Conservation (phyloP, 2,888 invertebrate species). For the Odontocerum albicorne region DNA sequence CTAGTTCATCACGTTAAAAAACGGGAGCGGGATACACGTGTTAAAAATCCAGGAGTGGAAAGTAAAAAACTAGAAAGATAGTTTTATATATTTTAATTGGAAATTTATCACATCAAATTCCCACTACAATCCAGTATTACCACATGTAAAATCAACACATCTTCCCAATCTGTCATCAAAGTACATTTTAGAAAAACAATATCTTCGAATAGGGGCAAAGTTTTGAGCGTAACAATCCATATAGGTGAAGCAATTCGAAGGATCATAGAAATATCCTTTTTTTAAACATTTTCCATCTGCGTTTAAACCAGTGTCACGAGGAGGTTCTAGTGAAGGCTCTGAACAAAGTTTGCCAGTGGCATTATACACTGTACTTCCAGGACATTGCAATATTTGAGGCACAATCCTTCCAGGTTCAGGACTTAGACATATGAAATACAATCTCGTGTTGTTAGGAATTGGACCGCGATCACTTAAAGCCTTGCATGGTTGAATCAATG, state of each 20-base stretch:
- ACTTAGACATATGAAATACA: neutral
- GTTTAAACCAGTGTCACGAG: neutral
- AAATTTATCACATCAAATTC: too few species aligned
- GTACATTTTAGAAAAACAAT: neutral
- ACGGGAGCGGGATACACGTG: too few species aligned
- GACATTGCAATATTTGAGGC: neutral
- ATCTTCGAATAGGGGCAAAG: neutral
- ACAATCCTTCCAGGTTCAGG: neutral
- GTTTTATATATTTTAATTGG: too few species aligned
- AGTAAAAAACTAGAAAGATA: too few species aligned
- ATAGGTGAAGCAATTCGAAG: neutral
- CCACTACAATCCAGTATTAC: neutral
- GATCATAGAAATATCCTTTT: slow-evolving; percentile 1
- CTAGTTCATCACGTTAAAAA: too few species aligned
- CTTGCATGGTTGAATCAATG: neutral
- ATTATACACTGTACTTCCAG: neutral
- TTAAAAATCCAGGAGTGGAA: too few species aligned
- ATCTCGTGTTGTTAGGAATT: neutral
- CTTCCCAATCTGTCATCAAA: neutral
- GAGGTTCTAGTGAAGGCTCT: too few species aligned
- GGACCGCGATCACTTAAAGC: neutral
- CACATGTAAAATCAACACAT: neutral
- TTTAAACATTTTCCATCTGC: neutral
- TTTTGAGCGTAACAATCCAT: neutral
- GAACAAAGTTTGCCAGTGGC: neutral